Percentiles rank a stretch among this genome's conserved stretches.
These are phyloP conservation scores for Gadus chalcogrammus DNA, from an alignment of 2,113 vertebrate species.

Conservation along the genomic window DNA sequence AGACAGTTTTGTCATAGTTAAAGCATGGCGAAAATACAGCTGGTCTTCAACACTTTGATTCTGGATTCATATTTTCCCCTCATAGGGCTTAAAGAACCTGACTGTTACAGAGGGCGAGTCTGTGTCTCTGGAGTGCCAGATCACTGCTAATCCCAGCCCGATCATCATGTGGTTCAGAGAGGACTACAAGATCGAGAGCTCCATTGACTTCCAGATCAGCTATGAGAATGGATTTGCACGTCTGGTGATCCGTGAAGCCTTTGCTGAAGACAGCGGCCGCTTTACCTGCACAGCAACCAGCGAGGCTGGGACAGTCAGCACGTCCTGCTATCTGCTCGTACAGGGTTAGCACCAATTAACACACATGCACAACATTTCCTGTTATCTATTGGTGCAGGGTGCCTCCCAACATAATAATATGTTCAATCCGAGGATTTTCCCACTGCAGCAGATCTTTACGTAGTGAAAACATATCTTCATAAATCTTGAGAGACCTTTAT, in stretches of 20 bases:
- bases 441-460: not conserved
- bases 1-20: too few relatives aligned
- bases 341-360: constrained; percentile 69
- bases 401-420: constrained; percentile 61
- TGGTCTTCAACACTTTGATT: not conserved
- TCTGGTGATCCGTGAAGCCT: constrained; percentile 91
- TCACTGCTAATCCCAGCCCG: constrained; percentile 86
- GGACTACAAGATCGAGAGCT: constrained; percentile 95
- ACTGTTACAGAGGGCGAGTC: constrained; percentile 93
- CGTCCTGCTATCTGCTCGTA: constrained; percentile 90
- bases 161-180: constrained; percentile 91
- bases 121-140: constrained; percentile 89
- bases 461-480: not conserved
- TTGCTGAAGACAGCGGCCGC: constrained; percentile 94
- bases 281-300: constrained; percentile 95
- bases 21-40: not conserved
- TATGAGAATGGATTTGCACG: constrained; percentile 79
- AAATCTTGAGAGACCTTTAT: too few relatives aligned
- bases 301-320: constrained; percentile 89
- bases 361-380: constrained; percentile 79
- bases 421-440: not conserved
- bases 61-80: not conserved
- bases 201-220: constrained; percentile 95
- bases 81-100: constrained; percentile 83
- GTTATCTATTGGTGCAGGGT: constrained; percentile 89